phyloP scores from a whole-genome alignment of 2,113 vertebrate species.

The Podarcis muralis region DNA sequence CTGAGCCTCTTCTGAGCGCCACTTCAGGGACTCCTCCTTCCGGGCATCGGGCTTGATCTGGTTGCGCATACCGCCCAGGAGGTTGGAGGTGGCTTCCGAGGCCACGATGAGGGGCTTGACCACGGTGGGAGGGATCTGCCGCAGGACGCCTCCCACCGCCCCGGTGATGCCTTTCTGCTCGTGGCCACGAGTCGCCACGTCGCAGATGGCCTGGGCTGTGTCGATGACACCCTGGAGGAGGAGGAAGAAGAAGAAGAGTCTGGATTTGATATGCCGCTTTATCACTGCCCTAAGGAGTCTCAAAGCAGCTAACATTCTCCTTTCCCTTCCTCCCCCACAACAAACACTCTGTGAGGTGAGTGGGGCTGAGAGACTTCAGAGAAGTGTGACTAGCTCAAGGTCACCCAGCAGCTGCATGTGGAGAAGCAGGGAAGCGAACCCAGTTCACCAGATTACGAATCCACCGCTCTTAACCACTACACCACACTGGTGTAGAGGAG shows the following conservation, averaged over 20 bases:
- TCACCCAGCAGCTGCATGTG: too few species aligned
- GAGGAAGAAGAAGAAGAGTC: not conserved
- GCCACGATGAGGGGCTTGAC: constrained; percentile 91
- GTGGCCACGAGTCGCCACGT: constrained; percentile 88
- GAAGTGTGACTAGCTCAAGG: too few species aligned
- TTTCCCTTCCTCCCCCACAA: too few species aligned
- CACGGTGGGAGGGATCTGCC: constrained; percentile 92
- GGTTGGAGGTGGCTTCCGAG: constrained; percentile 89
- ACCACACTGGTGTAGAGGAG: too few species aligned
- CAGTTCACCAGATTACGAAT: too few species aligned
- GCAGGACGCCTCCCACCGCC: constrained; percentile 89
- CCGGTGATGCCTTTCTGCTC: constrained; percentile 92
- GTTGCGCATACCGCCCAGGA: constrained; percentile 89
- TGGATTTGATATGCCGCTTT: too few species aligned
- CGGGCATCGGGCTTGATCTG: constrained; percentile 80
- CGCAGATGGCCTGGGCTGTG: constrained; percentile 89
- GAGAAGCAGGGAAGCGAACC: too few species aligned
- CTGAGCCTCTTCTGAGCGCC: constrained; percentile 79
- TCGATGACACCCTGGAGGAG: constrained; percentile 85
- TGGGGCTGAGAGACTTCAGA: too few species aligned
- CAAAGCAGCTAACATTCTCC: too few species aligned
- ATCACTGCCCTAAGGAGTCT: too few species aligned
- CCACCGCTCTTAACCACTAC: too few species aligned
- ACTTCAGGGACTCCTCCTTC: constrained; percentile 79
- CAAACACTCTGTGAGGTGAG: too few species aligned